Evolutionary conservation across 2,888 invertebrate species (phyloP), one percentile per base, ranked within the genome.

Genomic region (Bellardia pandia): DNA sequence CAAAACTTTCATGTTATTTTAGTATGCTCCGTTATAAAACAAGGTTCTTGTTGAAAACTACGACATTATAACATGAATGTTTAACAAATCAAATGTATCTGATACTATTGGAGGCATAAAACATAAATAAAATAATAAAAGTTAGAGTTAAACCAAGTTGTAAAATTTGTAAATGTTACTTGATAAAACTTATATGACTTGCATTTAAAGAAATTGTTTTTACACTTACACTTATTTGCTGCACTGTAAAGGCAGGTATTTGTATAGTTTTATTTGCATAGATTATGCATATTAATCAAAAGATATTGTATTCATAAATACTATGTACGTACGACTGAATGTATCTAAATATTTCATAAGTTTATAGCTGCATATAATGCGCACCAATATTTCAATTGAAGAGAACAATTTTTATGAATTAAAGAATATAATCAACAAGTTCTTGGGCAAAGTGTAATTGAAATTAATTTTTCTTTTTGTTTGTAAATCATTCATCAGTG

Each of bases 361-460:
- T 2, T n/a, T 66, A 72, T 13, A 79, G 6, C 48, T 69, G 51
- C 13, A 64, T 6, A 56, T 33, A 33, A 56, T 45, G 11, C 53
- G 45, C 66, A 48, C 37, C 58, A 56, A 53, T 16, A 68, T 53
- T 66, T 84, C 83, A 71, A 51, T 60, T 51, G 40, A 60, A 51
- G 13, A 78, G 48, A 90, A 89, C 81, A 86, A 90, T 89, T 91
- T 92, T 92, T 91, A 91, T 92, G 92, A 92, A 92, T 92, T 92
- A 92, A 84, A 84, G 16, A 76, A 83, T 7, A 76, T 68, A 92
- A 92, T 92, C 90, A 90, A 88, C 88, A 89, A 90, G 90, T 89
- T 89, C 89, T 88, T 88, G 89, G 79, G 85, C 84, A 84, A 69
- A 56, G 58, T 62, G 72, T 77, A 86, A 86, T 81, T 85, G 58